A percentile compares a stretch with the other conserved stretches of the same genome.
phyloP scores from a whole-genome alignment of 2,113 vertebrate genomes.

The Brachyhypopomus occidentalis region DNA sequence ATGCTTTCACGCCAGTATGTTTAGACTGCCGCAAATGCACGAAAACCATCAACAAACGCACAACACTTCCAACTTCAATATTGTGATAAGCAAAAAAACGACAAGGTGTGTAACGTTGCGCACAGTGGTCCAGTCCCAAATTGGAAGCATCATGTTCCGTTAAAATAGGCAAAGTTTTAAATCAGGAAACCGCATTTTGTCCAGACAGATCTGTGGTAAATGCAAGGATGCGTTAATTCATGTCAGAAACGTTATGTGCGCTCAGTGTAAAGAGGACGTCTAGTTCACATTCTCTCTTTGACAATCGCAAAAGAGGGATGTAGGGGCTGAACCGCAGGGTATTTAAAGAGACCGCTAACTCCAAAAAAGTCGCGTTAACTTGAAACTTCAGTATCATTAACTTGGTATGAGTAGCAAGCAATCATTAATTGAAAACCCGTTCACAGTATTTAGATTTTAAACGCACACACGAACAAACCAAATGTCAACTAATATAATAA shows the following conservation, averaged over 20 bases:
- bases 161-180: background rate
- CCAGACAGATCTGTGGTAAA: background rate
- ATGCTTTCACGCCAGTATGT: background rate
- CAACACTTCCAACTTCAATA: background rate
- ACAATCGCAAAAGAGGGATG: constrained; percentile 51
- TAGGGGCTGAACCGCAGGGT: constrained; percentile 53
- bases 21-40: background rate
- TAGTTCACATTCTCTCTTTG: background rate
- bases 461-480: no score
- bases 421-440: no score
- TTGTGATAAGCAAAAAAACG: background rate
- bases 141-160: background rate
- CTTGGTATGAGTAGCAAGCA: no score
- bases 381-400: no score
- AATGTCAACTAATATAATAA: no score
- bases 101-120: background rate
- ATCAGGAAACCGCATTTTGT: background rate
- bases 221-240: background rate
- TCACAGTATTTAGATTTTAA: no score
- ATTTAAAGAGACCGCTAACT: constrained; percentile 74
- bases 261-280: constrained; percentile 3
- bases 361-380: background rate
- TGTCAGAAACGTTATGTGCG: background rate
- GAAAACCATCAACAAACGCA: background rate
- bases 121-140: background rate